phyloP scores from a whole-genome alignment of 2,888 invertebrate species.

The Cryptus armator region DNA sequence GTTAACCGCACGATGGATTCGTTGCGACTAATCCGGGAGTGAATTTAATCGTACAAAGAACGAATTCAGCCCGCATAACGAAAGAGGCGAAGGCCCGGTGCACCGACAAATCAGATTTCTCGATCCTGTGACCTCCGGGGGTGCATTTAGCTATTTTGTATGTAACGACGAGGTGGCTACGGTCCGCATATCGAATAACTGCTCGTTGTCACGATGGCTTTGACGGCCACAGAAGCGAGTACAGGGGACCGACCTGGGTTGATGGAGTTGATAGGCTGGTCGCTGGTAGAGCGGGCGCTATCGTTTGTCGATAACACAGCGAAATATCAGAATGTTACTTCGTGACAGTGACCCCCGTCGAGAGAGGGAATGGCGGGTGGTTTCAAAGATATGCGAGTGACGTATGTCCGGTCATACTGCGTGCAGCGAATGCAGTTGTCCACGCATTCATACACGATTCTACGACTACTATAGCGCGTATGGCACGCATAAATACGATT shows the following conservation, averaged over 20 bases:
- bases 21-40: not conserved
- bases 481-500: constrained; percentile 67
- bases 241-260: constrained; percentile 24
- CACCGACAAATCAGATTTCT: constrained; percentile 61
- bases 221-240: constrained; percentile 31
- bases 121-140: constrained; percentile 40
- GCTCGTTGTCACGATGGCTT: constrained; percentile 36
- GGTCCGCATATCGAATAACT: constrained; percentile 52
- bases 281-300: constrained; percentile 56
- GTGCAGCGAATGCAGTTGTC: constrained; percentile 43
- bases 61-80: constrained; percentile 24
- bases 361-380: constrained; percentile 1
- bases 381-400: constrained; percentile 70
- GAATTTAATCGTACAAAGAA: constrained; percentile 4
- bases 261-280: constrained; percentile 48
- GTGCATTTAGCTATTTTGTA: constrained; percentile 43
- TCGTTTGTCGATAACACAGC: constrained; percentile 57
- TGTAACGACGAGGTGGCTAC: constrained; percentile 40
- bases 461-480: constrained; percentile 38
- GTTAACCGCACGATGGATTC: not conserved
- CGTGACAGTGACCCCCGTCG: constrained; percentile 62
- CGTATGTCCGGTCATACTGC: constrained; percentile 64
- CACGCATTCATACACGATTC: too few relatives aligned
- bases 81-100: constrained; percentile 2
- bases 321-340: constrained; percentile 68